Evolutionary conservation across 1,140 invertebrate species (phyloP).

Genomic region (Chymomyza costata): DNA sequence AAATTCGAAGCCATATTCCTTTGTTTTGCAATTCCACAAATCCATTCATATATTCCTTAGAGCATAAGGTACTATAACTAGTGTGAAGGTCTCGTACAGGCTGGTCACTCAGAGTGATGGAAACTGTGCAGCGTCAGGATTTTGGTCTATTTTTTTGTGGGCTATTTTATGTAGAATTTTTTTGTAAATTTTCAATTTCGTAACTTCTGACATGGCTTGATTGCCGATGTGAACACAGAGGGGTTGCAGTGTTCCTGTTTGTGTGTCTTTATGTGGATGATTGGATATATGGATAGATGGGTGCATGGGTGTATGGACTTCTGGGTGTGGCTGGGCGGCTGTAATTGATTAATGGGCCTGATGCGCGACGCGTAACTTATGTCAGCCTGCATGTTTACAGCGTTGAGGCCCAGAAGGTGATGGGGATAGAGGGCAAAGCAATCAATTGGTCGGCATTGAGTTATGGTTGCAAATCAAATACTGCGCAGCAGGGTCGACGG

Average conservation of each 20-base stretch:
- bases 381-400: conserved; percentile 44
- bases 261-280: too few relatives aligned
- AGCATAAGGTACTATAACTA: too few relatives aligned
- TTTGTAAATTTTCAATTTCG: conserved; percentile 35
- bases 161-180: conserved; percentile 7
- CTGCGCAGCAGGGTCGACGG: too few relatives aligned
- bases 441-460: conserved; percentile 40
- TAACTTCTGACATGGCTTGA: conserved; percentile 36
- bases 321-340: conserved; percentile 21
- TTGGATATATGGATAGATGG: conserved; percentile 2
- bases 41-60: too few relatives aligned
- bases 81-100: not conserved
- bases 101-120: too few relatives aligned
- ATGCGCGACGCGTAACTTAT: conserved; percentile 49
- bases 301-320: conserved; percentile 1
- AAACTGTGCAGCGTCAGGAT: too few relatives aligned
- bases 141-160: not conserved
- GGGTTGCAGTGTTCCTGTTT: conserved; percentile 15
- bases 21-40: too few relatives aligned
- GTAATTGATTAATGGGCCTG: conserved; percentile 68
- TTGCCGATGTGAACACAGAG: conserved; percentile 35
- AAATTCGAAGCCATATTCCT: too few relatives aligned
- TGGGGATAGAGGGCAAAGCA: conserved; percentile 29
- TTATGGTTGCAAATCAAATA: conserved; percentile 16
- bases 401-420: too few relatives aligned